Base-by-base conservation (phyloP, 35 echinoderm and acorn worm genomes). In the Lytechinus pictus region DNA sequence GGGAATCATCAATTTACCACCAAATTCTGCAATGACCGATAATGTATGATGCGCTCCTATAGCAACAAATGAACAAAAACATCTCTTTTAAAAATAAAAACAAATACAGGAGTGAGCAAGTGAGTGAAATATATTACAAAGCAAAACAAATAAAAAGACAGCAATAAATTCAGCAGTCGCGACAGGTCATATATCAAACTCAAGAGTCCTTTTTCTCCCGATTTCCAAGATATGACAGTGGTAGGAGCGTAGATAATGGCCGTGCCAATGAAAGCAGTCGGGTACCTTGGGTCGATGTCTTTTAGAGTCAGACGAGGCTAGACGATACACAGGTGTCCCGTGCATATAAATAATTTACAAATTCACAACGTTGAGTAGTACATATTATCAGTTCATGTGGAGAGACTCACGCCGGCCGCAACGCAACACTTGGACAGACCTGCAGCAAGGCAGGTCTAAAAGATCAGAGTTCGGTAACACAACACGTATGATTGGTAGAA, bases 261-360 rank as follows among this genome's bases (percentile, higher is more conserved):
- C 66, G 66, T 79, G 66, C 66, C 66, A 7, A n/a, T 24, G 66
- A 79, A 79, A 79, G 66, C 66, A 7, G 66, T 24, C 19, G 66
- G 6, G 0, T 79, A 24, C 66, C 66, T 79, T 24, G 66, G 66
- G 66, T 79, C 19, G 66, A 24, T 79, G 66, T 79, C 66, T 79
- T 24, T n/a, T 16, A 79, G 66, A 79, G 66, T 79, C 66, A 7
- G 66, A 79, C 21, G 66, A n/a, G 6, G 66, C 66, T 24, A 79
- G 66, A 79, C 66, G 21, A 79, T 79, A 24, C 66, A 16, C 66
- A 79, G 7, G 66, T 79, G 66, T 16, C n/a, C 66, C 28, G 55
- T 93, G 92, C 27, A 57, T 93, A 93, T 93, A 93, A 93, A 93
- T 93, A 93, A 93, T 93, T 54, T 93, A 93, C 92, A 93, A 57